These are phyloP conservation scores for Pyrrhosoma nymphula DNA, from an alignment of 2,888 invertebrate species.

Conservation along the genomic window DNA sequence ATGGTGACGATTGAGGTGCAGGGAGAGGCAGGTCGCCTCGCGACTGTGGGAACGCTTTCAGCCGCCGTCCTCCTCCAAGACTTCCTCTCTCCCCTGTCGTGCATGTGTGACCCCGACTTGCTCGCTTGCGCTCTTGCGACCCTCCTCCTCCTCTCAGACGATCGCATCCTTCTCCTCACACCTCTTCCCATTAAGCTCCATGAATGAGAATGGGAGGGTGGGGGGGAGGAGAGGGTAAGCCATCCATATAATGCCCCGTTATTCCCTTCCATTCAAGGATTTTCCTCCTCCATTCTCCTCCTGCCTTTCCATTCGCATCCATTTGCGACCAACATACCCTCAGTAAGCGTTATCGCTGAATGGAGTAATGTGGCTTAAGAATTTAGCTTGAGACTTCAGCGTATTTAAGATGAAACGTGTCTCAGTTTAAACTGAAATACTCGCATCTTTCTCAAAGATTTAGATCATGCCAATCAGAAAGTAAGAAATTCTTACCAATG, in stretches of 20 bases:
- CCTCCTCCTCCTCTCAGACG: not conserved
- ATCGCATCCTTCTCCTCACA: not conserved
- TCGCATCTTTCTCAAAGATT: too few relatives aligned
- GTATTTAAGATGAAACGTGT: too few relatives aligned
- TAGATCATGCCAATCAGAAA: too few relatives aligned
- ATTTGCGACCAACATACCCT: too few relatives aligned
- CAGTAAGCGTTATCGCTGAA: too few relatives aligned
- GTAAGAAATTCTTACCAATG: too few relatives aligned
- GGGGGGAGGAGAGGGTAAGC: not conserved
- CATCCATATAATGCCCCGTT: not conserved
- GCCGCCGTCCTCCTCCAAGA: not conserved
- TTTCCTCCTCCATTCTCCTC: not conserved
- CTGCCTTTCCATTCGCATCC: not conserved
- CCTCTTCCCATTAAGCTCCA: slow-evolving; percentile 1
- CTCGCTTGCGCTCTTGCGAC: not conserved
- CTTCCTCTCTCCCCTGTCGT: not conserved
- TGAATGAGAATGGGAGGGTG: not conserved
- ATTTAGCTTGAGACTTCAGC: too few relatives aligned
- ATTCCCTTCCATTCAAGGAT: not conserved
- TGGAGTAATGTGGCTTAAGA: too few relatives aligned
- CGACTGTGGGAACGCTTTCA: not conserved
- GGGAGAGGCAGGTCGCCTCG: not conserved
- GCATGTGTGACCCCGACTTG: not conserved
- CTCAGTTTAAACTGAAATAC: too few relatives aligned
- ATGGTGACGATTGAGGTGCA: not conserved